Percentiles rank a stretch among this genome's conserved stretches.
phyloP scores from a whole-genome alignment of 2,888 invertebrate species.

The Tenthredo mesomela region DNA sequence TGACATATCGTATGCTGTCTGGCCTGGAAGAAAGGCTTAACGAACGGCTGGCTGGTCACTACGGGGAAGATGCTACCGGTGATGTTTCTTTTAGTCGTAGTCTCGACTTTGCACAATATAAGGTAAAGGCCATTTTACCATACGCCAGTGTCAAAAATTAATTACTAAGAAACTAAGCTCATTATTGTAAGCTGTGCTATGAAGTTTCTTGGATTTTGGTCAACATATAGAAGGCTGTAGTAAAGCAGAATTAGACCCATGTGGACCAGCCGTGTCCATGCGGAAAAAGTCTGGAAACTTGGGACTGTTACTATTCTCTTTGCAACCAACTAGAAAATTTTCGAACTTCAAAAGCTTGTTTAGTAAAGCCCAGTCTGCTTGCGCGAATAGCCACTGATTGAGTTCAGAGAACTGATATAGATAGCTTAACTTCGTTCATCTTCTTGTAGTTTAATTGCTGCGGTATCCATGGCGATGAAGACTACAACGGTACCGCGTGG shows the following conservation, averaged over 20 bases:
- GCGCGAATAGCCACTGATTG: background rate
- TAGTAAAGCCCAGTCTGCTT: background rate
- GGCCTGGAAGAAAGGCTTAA: conserved; percentile 74
- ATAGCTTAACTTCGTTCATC: conserved; percentile 45
- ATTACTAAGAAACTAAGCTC: background rate
- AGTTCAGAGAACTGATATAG: background rate
- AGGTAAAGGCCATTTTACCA: conserved; percentile 62
- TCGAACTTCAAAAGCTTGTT: background rate
- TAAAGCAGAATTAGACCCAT: background rate
- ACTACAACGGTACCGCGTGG: conserved; percentile 77
- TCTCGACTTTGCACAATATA: conserved; percentile 78
- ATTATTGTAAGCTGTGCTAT: background rate
- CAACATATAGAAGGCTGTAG: background rate
- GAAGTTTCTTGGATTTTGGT: background rate
- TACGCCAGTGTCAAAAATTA: background rate
- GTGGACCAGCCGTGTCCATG: background rate
- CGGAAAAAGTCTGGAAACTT: background rate
- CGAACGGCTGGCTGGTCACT: conserved; percentile 72
- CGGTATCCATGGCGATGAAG: conserved; percentile 75
- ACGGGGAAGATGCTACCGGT: conserved; percentile 73
- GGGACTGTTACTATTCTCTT: background rate
- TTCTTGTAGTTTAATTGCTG: conserved; percentile 77
- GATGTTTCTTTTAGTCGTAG: conserved; percentile 76
- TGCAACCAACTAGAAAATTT: background rate
- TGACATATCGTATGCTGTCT: conserved; percentile 75